Conservation (phyloP, 1,140 invertebrate genomes). For the Probaryconus sp. region DNA sequence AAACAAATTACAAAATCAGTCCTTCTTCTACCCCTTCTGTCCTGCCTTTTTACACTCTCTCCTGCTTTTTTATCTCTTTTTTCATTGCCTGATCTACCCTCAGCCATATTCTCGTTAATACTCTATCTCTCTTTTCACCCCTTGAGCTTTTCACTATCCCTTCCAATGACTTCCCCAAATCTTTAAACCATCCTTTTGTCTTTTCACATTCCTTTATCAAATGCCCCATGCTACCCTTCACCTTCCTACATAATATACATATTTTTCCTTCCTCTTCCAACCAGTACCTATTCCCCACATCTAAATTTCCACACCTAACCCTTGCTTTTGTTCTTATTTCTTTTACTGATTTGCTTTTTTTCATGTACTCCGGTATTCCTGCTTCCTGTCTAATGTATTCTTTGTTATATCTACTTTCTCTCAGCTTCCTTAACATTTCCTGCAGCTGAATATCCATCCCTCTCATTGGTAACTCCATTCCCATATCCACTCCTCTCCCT, state of each 20-base stretch:
- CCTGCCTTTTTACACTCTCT: too few relatives aligned
- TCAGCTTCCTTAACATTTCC: background rate
- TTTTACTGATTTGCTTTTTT: too few relatives aligned
- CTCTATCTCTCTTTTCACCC: too few relatives aligned
- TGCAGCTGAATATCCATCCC: background rate
- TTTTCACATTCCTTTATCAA: constrained; percentile 2
- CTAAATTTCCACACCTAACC: constrained; percentile 22
- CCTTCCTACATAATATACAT: background rate
- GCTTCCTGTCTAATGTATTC: too few relatives aligned
- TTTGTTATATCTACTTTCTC: constrained; percentile 17
- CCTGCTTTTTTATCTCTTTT: too few relatives aligned
- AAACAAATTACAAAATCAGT: too few relatives aligned
- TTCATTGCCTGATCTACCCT: too few relatives aligned
- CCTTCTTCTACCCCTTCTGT: too few relatives aligned
- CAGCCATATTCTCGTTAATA: too few relatives aligned
- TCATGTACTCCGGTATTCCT: too few relatives aligned
- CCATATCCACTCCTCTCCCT: background rate
- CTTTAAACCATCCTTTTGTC: background rate
- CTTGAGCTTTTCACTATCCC: too few relatives aligned
- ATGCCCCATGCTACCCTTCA: background rate
- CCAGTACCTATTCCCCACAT: constrained; percentile 11
- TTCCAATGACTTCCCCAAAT: too few relatives aligned
- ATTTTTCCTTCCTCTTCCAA: background rate
- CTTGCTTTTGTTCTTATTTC: background rate
- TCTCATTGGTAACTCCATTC: background rate